Conservation (phyloP, 1,140 invertebrate species). For the Neodiprion pinetum region DNA sequence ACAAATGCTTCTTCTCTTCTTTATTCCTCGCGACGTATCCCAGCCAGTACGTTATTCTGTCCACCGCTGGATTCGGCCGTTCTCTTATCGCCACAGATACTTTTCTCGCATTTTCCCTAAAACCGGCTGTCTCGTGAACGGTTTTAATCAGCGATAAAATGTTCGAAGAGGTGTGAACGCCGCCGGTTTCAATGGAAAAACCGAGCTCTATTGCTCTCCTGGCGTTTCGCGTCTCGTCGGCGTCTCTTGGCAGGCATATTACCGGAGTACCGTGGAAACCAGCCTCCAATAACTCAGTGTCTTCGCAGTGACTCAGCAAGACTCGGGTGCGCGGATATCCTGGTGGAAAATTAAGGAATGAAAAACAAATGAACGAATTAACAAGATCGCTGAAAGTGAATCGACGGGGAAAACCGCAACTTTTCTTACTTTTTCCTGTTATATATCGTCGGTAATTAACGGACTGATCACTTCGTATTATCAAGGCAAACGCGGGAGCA, state of each 20-base stretch:
- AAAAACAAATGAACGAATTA: too few species aligned
- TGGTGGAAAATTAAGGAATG: conserved; percentile 18
- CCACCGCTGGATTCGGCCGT: conserved; percentile 50
- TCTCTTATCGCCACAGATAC: conserved; percentile 53
- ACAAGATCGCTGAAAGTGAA: too few species aligned
- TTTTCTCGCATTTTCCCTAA: conserved; percentile 48
- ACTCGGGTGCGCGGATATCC: conserved; percentile 51
- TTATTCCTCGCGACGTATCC: conserved; percentile 46
- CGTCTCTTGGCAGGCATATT: conserved; percentile 52
- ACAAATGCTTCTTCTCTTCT: conserved; percentile 26
- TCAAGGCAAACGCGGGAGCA: too few species aligned
- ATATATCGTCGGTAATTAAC: too few species aligned
- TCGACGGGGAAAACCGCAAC: too few species aligned
- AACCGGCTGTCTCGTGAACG: conserved; percentile 42
- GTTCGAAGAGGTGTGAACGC: conserved; percentile 32
- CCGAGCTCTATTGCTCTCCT: conserved; percentile 45
- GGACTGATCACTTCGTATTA: too few species aligned
- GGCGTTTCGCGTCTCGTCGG: conserved; percentile 46
- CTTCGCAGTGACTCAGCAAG: conserved; percentile 51
- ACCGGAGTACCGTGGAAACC: conserved; percentile 54
- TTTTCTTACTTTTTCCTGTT: too few species aligned
- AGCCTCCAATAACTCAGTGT: conserved; percentile 52
- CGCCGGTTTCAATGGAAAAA: conserved; percentile 39
- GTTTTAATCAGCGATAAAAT: conserved; percentile 34
- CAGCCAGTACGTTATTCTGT: conserved; percentile 53